Evolutionary conservation across 92 coral and sea anemone species (phyloP), one percentile per base, ranked within the genome.

Genomic region (Porites rus): DNA sequence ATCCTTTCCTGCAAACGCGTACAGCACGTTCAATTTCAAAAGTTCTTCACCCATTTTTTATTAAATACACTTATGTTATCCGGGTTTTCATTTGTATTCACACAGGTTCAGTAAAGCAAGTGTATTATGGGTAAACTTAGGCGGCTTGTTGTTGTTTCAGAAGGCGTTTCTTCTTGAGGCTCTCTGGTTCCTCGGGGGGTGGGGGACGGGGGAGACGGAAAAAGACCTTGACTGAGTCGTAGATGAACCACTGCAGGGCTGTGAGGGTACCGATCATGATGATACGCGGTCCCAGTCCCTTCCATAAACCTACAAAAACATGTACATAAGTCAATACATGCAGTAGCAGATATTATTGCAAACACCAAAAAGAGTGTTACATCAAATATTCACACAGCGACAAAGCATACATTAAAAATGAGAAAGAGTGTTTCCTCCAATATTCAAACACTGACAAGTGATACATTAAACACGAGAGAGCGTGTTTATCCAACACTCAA

Each of bases 141-240:
- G 87, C 80, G 0, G 87, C 72, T 83, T 83, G 87, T 22, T 88
- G 93, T 62, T 90, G 93, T 70, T 72, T 75, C 68, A 52, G n/a
- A 1, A 92, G 91, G 73, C 95, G 94, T 73, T 97, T 97, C 68
- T 87, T 89, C 89, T 95, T 92, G 20, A 97, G 92, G 81, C 99
- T 97, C 78, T 97, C 99, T 6, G 99, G 99, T 87, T 95, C 96
- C 92, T 95, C 98, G 52, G 99, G 99, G 82, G 99, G 99, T 92
- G 99, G 99, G 83, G 99, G 99, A 70, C 99, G 96, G 74, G 99
- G 99, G 14, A 97, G 96, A 43, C 99, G 91, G 97, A 97, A 97
- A 81, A 93, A 92, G 43, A 97, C 99, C 76, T 97, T 97, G 62
- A 97, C 99, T 2, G 99, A 97, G 86, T 97, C 99, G 25, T 97